Evolutionary conservation across 2,113 vertebrate genomes (phyloP).

Genomic region (Platycercus adscitus): DNA sequence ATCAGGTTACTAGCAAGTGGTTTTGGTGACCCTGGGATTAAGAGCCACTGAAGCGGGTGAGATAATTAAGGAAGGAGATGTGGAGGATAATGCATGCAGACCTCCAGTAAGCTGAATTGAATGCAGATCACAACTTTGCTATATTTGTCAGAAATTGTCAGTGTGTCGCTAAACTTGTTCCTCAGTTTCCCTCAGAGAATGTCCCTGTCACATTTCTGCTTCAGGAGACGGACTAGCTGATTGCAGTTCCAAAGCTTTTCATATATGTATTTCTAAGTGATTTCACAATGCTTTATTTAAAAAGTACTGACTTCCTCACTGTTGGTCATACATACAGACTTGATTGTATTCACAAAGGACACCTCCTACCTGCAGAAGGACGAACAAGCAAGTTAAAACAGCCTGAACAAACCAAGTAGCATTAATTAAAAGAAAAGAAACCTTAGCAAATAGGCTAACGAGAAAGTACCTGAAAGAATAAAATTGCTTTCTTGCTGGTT

Average conservation of each 20-base stretch:
- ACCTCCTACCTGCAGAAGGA: background rate
- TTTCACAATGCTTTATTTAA: background rate
- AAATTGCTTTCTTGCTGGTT: background rate
- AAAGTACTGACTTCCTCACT: background rate
- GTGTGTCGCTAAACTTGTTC: background rate
- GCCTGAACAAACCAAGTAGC: background rate
- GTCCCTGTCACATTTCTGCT: background rate
- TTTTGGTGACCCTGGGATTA: background rate
- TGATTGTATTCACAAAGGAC: background rate
- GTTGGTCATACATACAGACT: background rate
- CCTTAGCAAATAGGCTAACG: background rate
- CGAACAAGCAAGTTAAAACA: background rate
- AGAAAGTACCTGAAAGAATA: background rate
- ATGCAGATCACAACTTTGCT: background rate
- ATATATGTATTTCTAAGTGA: background rate
- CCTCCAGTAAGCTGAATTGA: background rate
- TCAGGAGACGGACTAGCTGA: background rate
- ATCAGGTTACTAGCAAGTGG: background rate
- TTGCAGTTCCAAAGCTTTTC: background rate
- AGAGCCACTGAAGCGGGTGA: background rate
- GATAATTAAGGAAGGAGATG: slow-evolving; percentile 3
- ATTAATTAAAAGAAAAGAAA: background rate
- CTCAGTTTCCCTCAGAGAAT: background rate
- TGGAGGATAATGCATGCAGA: background rate
- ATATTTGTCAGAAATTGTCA: background rate